Percentiles rank a stretch among this genome's conserved stretches.
Conservation (phyloP, 2,888 invertebrate species). For the Tetanocera ferruginea region DNA sequence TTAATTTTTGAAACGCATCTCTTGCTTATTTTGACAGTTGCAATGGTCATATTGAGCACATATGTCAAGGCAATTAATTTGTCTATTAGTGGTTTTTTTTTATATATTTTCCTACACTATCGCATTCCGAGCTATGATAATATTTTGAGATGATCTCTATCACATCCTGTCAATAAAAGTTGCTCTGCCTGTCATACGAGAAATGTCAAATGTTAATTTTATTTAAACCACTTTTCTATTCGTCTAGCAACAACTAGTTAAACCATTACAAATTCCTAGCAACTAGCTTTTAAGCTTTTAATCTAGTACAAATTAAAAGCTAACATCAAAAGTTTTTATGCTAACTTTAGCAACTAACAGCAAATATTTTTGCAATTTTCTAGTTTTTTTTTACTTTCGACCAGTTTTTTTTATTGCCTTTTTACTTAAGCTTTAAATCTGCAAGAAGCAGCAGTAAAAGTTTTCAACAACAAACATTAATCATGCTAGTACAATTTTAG, state of each 20-base stretch:
- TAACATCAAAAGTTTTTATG: background rate
- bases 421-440: background rate
- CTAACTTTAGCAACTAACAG: background rate
- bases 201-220: background rate
- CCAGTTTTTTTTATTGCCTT: background rate
- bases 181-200: background rate
- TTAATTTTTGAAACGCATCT: background rate
- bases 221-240: background rate
- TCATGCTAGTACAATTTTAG: background rate
- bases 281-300: constrained; percentile 13
- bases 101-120: background rate
- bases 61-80: constrained; percentile 18
- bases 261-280: too few relatives aligned
- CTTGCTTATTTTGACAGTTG: constrained; percentile 16
- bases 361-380: background rate
- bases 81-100: background rate
- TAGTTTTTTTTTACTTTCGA: background rate
- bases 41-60: constrained; percentile 1
- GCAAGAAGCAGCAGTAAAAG: background rate
- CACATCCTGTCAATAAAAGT: too few relatives aligned
- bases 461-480: constrained; percentile 10
- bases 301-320: constrained; percentile 9
- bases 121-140: background rate
- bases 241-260: too few relatives aligned
- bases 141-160: background rate